Conservation (phyloP, 1,140 invertebrate genomes). For the Amyelois transitella region DNA sequence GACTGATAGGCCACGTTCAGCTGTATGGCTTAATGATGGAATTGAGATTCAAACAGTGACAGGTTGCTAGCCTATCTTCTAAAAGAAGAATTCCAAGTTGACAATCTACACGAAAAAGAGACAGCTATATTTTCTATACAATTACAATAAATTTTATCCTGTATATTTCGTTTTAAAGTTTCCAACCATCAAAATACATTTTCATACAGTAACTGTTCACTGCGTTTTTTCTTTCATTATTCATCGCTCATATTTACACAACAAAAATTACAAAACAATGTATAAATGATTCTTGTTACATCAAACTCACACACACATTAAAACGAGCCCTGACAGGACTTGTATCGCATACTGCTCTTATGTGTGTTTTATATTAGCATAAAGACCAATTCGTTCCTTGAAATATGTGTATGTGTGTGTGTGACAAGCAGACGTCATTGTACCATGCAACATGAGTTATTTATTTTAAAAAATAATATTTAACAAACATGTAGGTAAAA, state of each 20-base stretch:
- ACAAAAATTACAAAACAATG: constrained; percentile 13
- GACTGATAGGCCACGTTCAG: too few relatives aligned
- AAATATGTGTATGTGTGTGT: not conserved
- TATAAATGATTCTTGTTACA: not conserved
- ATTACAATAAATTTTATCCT: too few relatives aligned
- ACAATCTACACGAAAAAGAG: too few relatives aligned
- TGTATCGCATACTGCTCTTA: not conserved
- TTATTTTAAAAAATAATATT: not conserved
- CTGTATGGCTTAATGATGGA: too few relatives aligned
- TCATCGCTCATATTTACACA: not conserved
- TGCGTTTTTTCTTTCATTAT: too few relatives aligned
- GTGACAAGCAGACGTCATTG: not conserved
- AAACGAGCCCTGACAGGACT: constrained; percentile 9
- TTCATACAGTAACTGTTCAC: too few relatives aligned
- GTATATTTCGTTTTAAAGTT: too few relatives aligned
- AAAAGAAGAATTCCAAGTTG: too few relatives aligned
- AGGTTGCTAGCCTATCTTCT: too few relatives aligned
- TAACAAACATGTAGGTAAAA: not conserved
- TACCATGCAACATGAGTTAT: not conserved
- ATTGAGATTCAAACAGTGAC: too few relatives aligned
- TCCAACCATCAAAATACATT: too few relatives aligned
- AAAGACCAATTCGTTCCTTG: constrained; percentile 9
- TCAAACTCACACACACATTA: constrained; percentile 9
- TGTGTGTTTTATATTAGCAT: constrained; percentile 6
- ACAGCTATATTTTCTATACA: too few relatives aligned